Base-by-base conservation (phyloP, 2,113 vertebrate genomes). In the Channa maculata region DNA sequence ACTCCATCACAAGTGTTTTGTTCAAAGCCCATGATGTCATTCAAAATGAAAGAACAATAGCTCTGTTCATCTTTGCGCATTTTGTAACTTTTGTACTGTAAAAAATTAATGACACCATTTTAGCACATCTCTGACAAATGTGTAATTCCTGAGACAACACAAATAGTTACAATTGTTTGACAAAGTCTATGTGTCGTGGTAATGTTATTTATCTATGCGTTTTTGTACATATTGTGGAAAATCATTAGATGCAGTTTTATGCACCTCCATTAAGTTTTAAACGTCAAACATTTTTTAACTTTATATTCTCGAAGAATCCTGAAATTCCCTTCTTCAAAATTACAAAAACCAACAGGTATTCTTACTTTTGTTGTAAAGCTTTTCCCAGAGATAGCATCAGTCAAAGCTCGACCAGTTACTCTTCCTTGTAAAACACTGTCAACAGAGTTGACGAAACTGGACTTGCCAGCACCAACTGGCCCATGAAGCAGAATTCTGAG, bases 371-470 rank as follows among this genome's bases (percentile, higher is more conserved):
- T 12, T 1, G 86, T 89, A 48, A 62, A 85, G 36, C 51, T 79
- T 2, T 0, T 4, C 1, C 0, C 1, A n/a, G 0, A 0, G 0
- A 2, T 3, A 5, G 55, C 12, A 57, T 87, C 78, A 10, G 43
- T 1, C 13, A 2, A 0, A 43, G 44, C 82, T 39, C 7, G 54
- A 14, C 0, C 8, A 8, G 49, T 13, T 2, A 86, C 0, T 61
- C 50, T 57, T 2, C 49, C 57, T 51, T 63, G 44, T 15, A 82
- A 66, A 62, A 46, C 14, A 3, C 37, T 84, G 5, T 82, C 64
- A 3, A 88, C 86, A 50, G 88, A 75, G 57, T 87, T 87, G 59
- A 91, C 66, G 72, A 91, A 88, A 14, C 82, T 86, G 65, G 88
- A 88, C 46, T 85, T 88, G 1, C 86, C 88, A 36, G 66, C 43